Percentiles rank a stretch among this genome's conserved stretches.
Conservation (phyloP, 2,113 vertebrate species). For the Istiophorus platypterus region DNA sequence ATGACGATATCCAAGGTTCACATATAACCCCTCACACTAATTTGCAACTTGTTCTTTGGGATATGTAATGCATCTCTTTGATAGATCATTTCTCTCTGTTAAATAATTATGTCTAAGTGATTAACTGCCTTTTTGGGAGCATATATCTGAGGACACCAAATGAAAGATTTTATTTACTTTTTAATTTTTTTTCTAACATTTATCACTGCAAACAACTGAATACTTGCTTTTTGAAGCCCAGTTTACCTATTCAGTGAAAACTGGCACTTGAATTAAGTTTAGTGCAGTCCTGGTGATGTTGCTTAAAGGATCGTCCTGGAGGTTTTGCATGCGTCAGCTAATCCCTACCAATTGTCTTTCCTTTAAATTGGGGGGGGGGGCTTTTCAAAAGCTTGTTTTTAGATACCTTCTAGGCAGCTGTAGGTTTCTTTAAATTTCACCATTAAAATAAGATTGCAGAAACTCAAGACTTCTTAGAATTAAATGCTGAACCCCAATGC, state of each 20-base stretch:
- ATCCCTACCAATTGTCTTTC: too few species aligned
- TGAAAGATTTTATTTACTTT: not conserved
- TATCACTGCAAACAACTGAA: not conserved
- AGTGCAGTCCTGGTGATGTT: too few species aligned
- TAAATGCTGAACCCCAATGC: not conserved
- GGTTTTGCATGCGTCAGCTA: too few species aligned
- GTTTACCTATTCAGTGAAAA: too few species aligned
- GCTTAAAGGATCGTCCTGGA: too few species aligned
- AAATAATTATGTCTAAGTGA: not conserved
- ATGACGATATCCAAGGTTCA: conserved; percentile 97
- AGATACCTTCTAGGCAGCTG: too few species aligned
- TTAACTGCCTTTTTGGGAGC: not conserved
- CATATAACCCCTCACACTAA: not conserved
- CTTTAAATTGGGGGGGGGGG: too few species aligned
- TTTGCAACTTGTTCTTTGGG: not conserved
- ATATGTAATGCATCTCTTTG: not conserved
- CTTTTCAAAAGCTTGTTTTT: too few species aligned
- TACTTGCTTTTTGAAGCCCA: not conserved
- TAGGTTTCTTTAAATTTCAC: too few species aligned
- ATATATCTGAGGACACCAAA: not conserved
- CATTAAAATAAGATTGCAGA: not conserved
- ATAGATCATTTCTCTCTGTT: not conserved
- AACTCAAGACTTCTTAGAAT: not conserved
- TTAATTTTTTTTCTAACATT: not conserved
- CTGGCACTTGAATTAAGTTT: too few species aligned